Evolutionary conservation across 1,140 invertebrate genomes (phyloP).

Genomic region (Aphis gossypii): DNA sequence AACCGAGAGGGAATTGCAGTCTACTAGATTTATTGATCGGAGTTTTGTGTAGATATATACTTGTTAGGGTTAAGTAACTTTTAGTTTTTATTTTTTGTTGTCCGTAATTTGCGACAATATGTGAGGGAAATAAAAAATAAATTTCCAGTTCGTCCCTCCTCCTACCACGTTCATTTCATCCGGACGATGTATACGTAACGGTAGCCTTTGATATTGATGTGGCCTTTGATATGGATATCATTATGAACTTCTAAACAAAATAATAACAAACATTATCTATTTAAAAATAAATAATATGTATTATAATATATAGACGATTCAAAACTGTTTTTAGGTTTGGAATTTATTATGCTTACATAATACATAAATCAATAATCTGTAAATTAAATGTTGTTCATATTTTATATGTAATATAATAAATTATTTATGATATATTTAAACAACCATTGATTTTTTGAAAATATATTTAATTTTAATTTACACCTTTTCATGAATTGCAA

Average conservation of each 20-base stretch:
- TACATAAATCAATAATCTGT: background rate
- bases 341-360: background rate
- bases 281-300: background rate
- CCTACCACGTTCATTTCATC: background rate
- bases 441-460: background rate
- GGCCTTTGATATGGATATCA: background rate
- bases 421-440: background rate
- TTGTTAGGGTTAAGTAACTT: slow-evolving; percentile 39
- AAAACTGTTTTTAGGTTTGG: background rate
- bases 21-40: slow-evolving; percentile 47
- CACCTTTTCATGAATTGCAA: background rate
- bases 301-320: background rate
- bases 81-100: slow-evolving; percentile 16
- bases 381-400: background rate
- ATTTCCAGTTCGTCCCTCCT: background rate
- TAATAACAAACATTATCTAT: background rate
- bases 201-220: background rate
- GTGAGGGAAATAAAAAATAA: slow-evolving; percentile 50
- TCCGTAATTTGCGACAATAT: slow-evolving; percentile 46
- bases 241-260: background rate
- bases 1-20: slow-evolving; percentile 11
- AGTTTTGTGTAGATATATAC: slow-evolving; percentile 20
- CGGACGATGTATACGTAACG: background rate
- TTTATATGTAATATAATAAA: background rate
- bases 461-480: background rate